Percentiles rank a stretch among this genome's conserved stretches.
Conservation (phyloP, 92 coral and sea anemone genomes). For the Scolanthus callimorphus region DNA sequence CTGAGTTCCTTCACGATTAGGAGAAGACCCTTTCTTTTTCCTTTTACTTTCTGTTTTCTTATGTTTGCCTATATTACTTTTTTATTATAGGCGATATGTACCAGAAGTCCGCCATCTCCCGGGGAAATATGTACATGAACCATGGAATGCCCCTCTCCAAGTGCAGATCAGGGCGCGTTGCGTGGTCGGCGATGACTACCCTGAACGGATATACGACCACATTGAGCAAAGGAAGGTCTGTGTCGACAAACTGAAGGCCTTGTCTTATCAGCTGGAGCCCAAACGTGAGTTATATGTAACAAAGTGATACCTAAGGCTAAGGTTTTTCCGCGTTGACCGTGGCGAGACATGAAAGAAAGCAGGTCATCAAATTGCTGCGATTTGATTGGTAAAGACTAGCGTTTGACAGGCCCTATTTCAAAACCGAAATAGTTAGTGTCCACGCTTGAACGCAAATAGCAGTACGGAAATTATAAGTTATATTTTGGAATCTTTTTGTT, state of each 20-base stretch:
- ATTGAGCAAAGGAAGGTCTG: slow-evolving; percentile 45
- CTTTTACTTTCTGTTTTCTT: not conserved
- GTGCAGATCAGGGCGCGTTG: slow-evolving; percentile 61
- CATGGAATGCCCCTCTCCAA: slow-evolving; percentile 76
- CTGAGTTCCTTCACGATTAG: no score
- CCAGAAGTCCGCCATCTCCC: slow-evolving; percentile 72
- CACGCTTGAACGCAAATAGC: no score
- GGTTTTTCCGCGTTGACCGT: no score
- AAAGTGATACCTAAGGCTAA: slow-evolving; percentile 60
- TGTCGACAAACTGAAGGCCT: slow-evolving; percentile 35
- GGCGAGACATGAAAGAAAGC: no score
- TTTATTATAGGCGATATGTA: slow-evolving; percentile 52
- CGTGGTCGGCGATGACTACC: slow-evolving; percentile 76
- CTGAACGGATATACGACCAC: slow-evolving; percentile 63
- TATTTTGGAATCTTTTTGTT: no score
- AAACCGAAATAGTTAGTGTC: no score
- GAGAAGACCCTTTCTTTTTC: no score
- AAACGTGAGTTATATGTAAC: slow-evolving; percentile 1
- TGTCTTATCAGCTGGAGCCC: slow-evolving; percentile 14
- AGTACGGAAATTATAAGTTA: no score
- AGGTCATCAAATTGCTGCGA: no score
- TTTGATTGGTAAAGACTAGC: no score
- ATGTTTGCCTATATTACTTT: not conserved
- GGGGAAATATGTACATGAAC: slow-evolving; percentile 59
- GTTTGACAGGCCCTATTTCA: no score